Percentiles rank a stretch among this genome's conserved stretches.
Evolutionary conservation across 2,888 invertebrate species (phyloP).

Genomic region (Caenorhabditis macrosperma): DNA sequence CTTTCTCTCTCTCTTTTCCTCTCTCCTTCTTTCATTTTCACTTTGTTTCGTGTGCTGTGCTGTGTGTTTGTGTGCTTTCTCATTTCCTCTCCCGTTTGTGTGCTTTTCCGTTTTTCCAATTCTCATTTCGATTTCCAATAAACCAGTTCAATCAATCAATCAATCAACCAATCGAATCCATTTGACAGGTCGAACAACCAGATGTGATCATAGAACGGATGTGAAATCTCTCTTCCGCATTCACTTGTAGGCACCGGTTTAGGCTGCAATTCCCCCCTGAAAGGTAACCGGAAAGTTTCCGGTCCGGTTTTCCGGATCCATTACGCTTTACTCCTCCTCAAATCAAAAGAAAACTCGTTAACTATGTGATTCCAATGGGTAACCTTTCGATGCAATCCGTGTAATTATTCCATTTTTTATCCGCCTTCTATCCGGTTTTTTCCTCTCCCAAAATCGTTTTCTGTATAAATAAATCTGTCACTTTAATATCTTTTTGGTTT

Average conservation of each 20-base stretch:
- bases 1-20: background rate
- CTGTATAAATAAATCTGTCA: too few relatives aligned
- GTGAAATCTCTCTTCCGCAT: slow-evolving; percentile 8
- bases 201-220: slow-evolving; percentile 52
- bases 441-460: too few relatives aligned
- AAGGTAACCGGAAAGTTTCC: too few relatives aligned
- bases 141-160: background rate
- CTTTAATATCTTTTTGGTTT: too few relatives aligned
- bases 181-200: slow-evolving; percentile 50
- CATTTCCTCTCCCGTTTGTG: too few relatives aligned
- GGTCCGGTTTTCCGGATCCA: background rate
- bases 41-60: background rate
- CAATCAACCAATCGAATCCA: background rate
- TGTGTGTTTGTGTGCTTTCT: slow-evolving; percentile 19
- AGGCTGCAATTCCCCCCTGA: slow-evolving; percentile 12
- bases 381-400: background rate
- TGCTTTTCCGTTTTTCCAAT: slow-evolving; percentile 20
- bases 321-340: too few relatives aligned
- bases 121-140: slow-evolving; percentile 1
- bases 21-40: background rate
- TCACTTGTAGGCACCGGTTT: slow-evolving; percentile 37
- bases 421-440: too few relatives aligned
- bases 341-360: too few relatives aligned
- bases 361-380: background rate
- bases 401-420: background rate